Evolutionary conservation across 92 coral and sea anemone genomes (phyloP).

Genomic region (Chrysogorgia sp.): DNA sequence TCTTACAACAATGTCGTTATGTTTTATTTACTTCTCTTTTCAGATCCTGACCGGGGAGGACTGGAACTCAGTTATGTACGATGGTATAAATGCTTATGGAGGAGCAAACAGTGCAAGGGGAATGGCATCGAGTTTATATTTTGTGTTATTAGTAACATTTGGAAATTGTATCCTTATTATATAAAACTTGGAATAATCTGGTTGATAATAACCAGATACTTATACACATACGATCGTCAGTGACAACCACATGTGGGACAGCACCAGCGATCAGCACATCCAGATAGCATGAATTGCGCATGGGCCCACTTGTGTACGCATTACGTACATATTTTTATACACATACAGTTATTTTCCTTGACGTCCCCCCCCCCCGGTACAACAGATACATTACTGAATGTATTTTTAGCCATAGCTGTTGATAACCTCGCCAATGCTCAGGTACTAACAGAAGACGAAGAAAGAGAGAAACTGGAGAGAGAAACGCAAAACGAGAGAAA

Average conservation of each 20-base stretch:
- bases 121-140: slow-evolving; percentile 80
- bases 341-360: not conserved
- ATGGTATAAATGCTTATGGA: slow-evolving; percentile 79
- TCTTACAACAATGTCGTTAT: not conserved
- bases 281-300: too few relatives aligned
- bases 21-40: not conserved
- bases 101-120: slow-evolving; percentile 67
- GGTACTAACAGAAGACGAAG: slow-evolving; percentile 92
- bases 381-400: slow-evolving; percentile 88
- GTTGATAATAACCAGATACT: too few relatives aligned
- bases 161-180: slow-evolving; percentile 99
- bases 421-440: slow-evolving; percentile 98
- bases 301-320: too few relatives aligned
- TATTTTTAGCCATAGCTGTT: slow-evolving; percentile 98
- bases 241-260: too few relatives aligned
- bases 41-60: slow-evolving; percentile 96
- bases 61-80: slow-evolving; percentile 96
- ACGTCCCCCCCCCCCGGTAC: not conserved
- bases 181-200: too few relatives aligned
- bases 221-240: too few relatives aligned
- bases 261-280: too few relatives aligned
- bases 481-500: slow-evolving; percentile 58
- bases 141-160: slow-evolving; percentile 84
- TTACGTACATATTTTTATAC: too few relatives aligned
- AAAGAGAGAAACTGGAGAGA: slow-evolving; percentile 73